phyloP scores from a whole-genome alignment of 2,797 vertebrate genomes.

The Galaxias olidus region DNA sequence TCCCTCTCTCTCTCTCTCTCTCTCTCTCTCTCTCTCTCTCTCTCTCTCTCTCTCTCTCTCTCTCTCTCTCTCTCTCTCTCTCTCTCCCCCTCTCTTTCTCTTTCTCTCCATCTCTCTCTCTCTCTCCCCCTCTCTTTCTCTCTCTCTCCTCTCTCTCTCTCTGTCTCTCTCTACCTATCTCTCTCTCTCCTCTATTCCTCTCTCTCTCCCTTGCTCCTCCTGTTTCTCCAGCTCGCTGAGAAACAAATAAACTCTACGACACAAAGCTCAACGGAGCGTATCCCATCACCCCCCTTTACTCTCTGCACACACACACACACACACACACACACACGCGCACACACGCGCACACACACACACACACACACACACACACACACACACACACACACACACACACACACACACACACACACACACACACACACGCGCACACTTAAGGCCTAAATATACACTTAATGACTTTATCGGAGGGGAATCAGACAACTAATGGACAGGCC shows the following conservation, averaged over 20 bases:
- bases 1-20: conserved; percentile 36
- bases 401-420: conserved; percentile 31
- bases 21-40: conserved; percentile 24
- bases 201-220: not conserved
- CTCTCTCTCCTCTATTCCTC: not conserved
- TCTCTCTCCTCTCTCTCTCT: not conserved
- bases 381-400: conserved; percentile 24
- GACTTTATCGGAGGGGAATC: too few relatives aligned
- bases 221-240: not conserved
- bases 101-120: not conserved
- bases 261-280: not conserved
- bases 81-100: not conserved
- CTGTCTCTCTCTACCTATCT: conserved; percentile 18
- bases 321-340: conserved; percentile 21
- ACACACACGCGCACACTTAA: conserved; percentile 22
- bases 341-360: conserved; percentile 30
- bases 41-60: not conserved
- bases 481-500: too few relatives aligned
- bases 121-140: not conserved
- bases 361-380: conserved; percentile 29
- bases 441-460: too few relatives aligned
- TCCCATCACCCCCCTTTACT: not conserved
- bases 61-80: too few relatives aligned
- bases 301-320: conserved; percentile 30
- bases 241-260: not conserved